phyloP scores from a whole-genome alignment of 2,113 vertebrate genomes.

The Gasterosteus nipponicus region DNA sequence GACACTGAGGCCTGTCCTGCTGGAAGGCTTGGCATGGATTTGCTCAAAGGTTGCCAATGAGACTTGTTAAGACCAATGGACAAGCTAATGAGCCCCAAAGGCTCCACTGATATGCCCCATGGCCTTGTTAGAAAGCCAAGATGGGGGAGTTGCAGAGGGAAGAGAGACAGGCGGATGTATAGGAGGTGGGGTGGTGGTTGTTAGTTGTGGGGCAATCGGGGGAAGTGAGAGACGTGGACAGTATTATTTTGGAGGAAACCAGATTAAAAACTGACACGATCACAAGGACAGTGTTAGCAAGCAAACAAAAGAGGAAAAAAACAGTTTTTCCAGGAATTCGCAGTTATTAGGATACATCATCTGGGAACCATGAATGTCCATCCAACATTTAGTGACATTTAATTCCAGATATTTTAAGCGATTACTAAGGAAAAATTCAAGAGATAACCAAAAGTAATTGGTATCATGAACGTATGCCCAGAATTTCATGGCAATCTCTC shows the following conservation, averaged over 20 bases:
- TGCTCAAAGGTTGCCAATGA: slow-evolving; percentile 41
- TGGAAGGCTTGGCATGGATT: slow-evolving; percentile 60
- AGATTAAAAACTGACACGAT: slow-evolving; percentile 4
- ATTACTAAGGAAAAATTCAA: not conserved
- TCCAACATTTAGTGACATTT: not conserved
- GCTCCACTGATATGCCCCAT: slow-evolving; percentile 45
- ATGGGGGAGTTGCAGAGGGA: slow-evolving; percentile 29
- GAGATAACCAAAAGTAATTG: not conserved
- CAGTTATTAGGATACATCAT: not conserved
- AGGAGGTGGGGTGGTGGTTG: slow-evolving; percentile 14
- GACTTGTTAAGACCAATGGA: slow-evolving; percentile 55
- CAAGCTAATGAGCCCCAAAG: slow-evolving; percentile 75
- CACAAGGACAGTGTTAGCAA: not conserved
- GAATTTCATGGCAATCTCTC: not conserved
- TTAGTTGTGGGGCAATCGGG: slow-evolving; percentile 9
- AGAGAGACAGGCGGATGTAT: not conserved
- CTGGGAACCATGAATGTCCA: not conserved
- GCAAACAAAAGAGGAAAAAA: not conserved
- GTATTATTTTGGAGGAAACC: slow-evolving; percentile 15
- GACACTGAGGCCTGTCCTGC: slow-evolving; percentile 51
- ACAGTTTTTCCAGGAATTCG: too few relatives aligned
- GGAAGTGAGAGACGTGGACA: slow-evolving; percentile 19
- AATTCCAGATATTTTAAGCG: not conserved
- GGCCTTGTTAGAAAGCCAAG: slow-evolving; percentile 53
- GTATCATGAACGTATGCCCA: not conserved